Conservation (phyloP, 1,140 invertebrate genomes). For the Eufriesea mexicana region DNA sequence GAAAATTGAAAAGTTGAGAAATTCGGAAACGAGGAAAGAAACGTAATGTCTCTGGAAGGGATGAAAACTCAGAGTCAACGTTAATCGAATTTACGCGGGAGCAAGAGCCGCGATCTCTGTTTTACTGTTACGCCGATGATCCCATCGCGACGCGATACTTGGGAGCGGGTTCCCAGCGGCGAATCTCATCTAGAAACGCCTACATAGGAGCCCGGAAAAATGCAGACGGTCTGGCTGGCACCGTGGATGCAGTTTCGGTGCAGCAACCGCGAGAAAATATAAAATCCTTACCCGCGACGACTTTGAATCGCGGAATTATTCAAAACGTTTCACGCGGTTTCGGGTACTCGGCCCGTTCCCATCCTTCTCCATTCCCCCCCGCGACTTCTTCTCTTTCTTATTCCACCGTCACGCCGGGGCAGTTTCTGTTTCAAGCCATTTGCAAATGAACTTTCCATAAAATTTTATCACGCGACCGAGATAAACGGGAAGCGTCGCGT, state of each 20-base stretch:
- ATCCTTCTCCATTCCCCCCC: constrained; percentile 9
- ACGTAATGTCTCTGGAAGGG: no score
- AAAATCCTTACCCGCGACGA: constrained; percentile 77
- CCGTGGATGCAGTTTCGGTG: constrained; percentile 73
- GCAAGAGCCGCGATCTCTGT: not conserved
- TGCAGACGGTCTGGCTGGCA: constrained; percentile 79
- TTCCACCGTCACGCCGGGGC: constrained; percentile 47
- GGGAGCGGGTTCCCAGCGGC: constrained; percentile 9
- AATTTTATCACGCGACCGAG: constrained; percentile 58
- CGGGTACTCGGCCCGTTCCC: constrained; percentile 43
- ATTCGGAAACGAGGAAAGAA: not conserved
- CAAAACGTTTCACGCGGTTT: constrained; percentile 80
- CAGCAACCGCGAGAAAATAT: constrained; percentile 77
- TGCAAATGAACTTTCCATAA: constrained; percentile 63
- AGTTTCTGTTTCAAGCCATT: constrained; percentile 54
- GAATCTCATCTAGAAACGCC: constrained; percentile 46
- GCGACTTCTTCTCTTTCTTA: constrained; percentile 36
- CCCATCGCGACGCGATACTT: constrained; percentile 17
- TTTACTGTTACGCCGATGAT: constrained; percentile 35
- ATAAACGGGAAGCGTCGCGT: constrained; percentile 34
- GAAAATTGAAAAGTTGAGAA: not conserved
- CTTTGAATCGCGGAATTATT: constrained; percentile 81
- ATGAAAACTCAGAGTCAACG: not conserved
- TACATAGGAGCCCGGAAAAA: constrained; percentile 49
- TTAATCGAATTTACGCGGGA: not conserved